These are phyloP conservation scores for Alentia gelatinosa DNA, from an alignment of 2,888 invertebrate genomes.

Conservation along the genomic window DNA sequence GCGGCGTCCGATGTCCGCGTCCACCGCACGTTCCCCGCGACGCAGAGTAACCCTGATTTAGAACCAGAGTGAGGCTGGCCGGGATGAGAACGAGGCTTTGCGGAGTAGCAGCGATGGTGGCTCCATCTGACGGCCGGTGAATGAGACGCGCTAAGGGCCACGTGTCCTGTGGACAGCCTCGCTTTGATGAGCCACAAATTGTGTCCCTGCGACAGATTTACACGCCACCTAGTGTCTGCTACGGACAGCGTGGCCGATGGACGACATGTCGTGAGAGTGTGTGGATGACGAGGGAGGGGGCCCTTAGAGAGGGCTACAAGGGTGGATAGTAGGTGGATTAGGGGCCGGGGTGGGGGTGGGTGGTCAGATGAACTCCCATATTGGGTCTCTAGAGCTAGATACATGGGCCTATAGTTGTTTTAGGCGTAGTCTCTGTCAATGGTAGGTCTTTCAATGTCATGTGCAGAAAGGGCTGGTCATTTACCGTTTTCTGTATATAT, in stretches of 20 bases:
- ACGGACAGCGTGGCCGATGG: not conserved
- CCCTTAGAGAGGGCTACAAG: not conserved
- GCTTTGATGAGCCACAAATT: not conserved
- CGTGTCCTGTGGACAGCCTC: not conserved
- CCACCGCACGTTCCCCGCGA: too few relatives aligned
- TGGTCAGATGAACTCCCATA: too few relatives aligned
- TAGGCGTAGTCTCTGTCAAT: too few relatives aligned
- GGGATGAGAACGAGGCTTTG: not conserved
- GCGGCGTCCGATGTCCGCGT: too few relatives aligned
- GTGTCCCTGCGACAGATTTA: not conserved
- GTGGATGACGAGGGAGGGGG: too few relatives aligned
- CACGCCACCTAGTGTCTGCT: not conserved
- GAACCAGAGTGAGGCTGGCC: not conserved
- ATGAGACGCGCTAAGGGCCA: not conserved
- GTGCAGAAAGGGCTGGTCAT: too few relatives aligned
- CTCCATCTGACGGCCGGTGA: not conserved
- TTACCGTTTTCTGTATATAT: too few relatives aligned
- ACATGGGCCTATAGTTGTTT: too few relatives aligned
- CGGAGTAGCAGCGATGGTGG: too few relatives aligned
- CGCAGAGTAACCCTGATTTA: not conserved
- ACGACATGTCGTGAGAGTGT: not conserved
- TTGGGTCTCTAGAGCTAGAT: too few relatives aligned
- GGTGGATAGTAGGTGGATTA: not conserved
- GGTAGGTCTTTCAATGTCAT: too few relatives aligned
- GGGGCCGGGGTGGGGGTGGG: not conserved